Base-by-base conservation (phyloP, 2,113 vertebrate species). In the Cephalophus harveyi region DNA sequence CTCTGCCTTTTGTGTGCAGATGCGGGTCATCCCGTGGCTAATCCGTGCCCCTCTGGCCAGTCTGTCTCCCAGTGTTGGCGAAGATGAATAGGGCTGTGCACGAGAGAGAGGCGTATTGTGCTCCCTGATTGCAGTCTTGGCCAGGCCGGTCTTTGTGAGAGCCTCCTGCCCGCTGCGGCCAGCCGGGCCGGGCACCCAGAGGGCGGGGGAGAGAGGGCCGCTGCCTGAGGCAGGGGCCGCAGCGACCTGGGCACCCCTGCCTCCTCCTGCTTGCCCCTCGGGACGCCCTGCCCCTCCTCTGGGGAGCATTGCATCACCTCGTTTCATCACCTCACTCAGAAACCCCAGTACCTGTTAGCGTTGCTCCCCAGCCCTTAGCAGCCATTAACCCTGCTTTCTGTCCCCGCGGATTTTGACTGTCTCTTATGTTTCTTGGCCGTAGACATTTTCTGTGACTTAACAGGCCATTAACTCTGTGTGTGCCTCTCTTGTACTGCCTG, bases 1-100 rank as follows among this genome's bases (percentile, higher is more conserved):
- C 98, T 98, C 98, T 87, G 94, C 98, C 97, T 98, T 98, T 98
- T 98, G 97, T 99, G 98, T 98, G 97, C 96, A 98, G 98, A 98
- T 98, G 87, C 98, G 99, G 99, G 98, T 99, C 98, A 95, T 98
- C 98, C 98, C 91, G 83, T 98, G 98, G 99, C 98, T 98, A 98
- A 98, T 98, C 98, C 46, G 55, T 97, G 97, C 98, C 98, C 95
- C 97, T 97, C 81, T 87, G 98, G 97, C 98, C 95, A 94, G 97
- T 95, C 98, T 97, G 98, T 96, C 98, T 98, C 96, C 98, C 97
- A 97, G 87, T 67, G 95, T 98, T 98, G 98, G 95, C 76, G 36
- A 94, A 98, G 98, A 98, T 98, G 98, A 99, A 98, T 98, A 97
- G 98, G 98, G 95, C 98, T 97, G 97, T 98, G 98, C 98, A 91